These are phyloP conservation scores for Mesorhabditis spiculigera DNA, from an alignment of 2,888 invertebrate genomes.

Conservation along the genomic window DNA sequence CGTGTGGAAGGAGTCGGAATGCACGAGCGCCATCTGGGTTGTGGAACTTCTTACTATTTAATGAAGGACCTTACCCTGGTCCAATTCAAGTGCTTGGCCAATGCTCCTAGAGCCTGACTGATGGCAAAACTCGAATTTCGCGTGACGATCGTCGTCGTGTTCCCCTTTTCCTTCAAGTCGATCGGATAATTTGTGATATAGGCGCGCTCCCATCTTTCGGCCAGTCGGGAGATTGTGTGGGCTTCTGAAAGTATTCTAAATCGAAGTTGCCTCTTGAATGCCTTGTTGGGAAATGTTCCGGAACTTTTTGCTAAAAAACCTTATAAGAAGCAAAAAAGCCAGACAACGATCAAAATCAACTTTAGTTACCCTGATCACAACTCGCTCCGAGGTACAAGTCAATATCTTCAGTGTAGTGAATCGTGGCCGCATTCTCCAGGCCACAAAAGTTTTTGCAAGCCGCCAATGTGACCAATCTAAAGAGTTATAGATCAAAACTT, in stretches of 20 bases:
- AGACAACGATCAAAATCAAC: no score
- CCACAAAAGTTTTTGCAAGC: conserved; percentile 39
- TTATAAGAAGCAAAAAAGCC: background rate
- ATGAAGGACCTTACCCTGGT: no score
- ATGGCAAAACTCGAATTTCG: background rate
- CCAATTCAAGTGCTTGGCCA: background rate
- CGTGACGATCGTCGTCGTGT: conserved; percentile 8
- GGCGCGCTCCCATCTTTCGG: conserved; percentile 29
- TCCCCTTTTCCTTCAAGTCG: background rate
- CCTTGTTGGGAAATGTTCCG: background rate
- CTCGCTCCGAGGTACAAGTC: conserved; percentile 32
- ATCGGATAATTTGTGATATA: conserved; percentile 10
- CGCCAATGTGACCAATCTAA: conserved; percentile 28
- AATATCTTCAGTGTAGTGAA: conserved; percentile 27
- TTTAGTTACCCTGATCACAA: conserved; percentile 28
- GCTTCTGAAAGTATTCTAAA: conserved; percentile 22
- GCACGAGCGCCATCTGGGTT: background rate
- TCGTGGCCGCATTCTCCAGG: conserved; percentile 31
- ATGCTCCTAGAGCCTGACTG: background rate
- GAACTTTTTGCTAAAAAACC: background rate
- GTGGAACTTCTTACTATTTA: no score
- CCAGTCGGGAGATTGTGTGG: conserved; percentile 27
- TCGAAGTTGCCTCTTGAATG: background rate
- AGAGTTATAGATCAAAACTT: background rate
- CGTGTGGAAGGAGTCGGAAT: background rate